Base-by-base conservation (phyloP, 2,888 invertebrate genomes). In the Drosophila falleni region DNA sequence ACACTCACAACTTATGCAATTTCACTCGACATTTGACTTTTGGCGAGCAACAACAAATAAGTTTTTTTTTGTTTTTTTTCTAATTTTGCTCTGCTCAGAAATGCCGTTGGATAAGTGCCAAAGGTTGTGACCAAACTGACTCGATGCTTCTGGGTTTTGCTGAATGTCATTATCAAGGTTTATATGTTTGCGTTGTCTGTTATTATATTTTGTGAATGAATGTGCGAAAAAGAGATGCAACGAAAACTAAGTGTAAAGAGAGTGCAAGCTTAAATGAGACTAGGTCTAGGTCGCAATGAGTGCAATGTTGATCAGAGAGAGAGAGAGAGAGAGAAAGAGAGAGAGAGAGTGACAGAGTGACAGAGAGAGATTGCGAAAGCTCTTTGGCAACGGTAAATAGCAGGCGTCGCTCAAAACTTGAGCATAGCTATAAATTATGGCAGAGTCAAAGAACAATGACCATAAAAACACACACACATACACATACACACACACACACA, bases 121-220 rank as follows among this genome's bases (percentile, higher is more conserved):
- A 67, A 77, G 79, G 86, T 83, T 82, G 81, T 71, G 85, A 68
- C 79, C 81, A 79, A 66, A 71, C 62, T 63, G 70, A 69, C 64
- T 46, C 59, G 61, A 47, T 13, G 37, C 3, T 53, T 37, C 50
- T 54, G 37, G n/a, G 15, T 31, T 54, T 53, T 35, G 23, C 42
- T 87, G 88, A 86, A 86, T 86, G 89, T 86, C 86, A 86, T 89
- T 86, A 86, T 87, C 86, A 86, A 86, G 86, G 86, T 86, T 86
- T 89, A 62, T 89, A 62, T 65, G 41, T 58, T 44, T 64, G 74
- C 78, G 55, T 54, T 65, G 46, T 67, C 70, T 61, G 65, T 69
- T 70, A 78, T 66, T 62, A 50, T 60, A 53, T 74, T 67, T 82
- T 85, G 71, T 86, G 89, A 86, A 89, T 85, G 84, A 85, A 82